Evolutionary conservation across 92 coral and sea anemone genomes (phyloP), one percentile per base, ranked within the genome.

Genomic region (Palythoa caribaeorum): DNA sequence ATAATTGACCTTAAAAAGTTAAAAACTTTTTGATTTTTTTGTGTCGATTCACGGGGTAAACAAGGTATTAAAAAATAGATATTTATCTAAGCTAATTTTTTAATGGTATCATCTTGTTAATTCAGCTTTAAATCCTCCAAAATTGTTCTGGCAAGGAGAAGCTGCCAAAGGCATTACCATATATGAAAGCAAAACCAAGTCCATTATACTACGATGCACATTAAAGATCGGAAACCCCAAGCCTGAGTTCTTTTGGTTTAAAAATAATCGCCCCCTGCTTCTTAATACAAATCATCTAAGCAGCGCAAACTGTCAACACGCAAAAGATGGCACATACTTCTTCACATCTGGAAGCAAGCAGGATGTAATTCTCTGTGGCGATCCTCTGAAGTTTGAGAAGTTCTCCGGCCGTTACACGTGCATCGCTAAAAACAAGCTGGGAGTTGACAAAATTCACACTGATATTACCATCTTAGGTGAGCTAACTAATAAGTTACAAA

Each of bases 401-500:
- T 81, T 65, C 62, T 63, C 86, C 12, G 86, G 86, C 21, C 86
- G 76, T 19, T 81, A 81, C 28, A 81, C 86, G 1, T 81, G 86
- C 65, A 59, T 59, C 20, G 86, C 86, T 21, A 35, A 63, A 16
- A 81, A 81, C 59, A 63, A 65, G 75, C 2, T 63, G 60, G 86
- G 86, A 63, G 74, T n/a, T n/a, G 76, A 81, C 40, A 39, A 81
- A 69, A 81, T 81, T 40, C 75, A 81, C 44, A 63, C 74, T 11
- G 40, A 66, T 20, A 3, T 81, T 35, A 63, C 19, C 74, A 81
- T 81, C 39, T 81, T 81, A 65, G 86, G 86, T 81, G 20, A 40
- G 75, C 36, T 38, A n/a, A 59, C 19, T 63, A 38, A 3, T n/a
- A 63, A 16, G 36, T 63, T 17, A 59, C 65, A 63, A 63, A 0